These are phyloP conservation scores for Limnodromus scolopaceus DNA, from an alignment of 2,797 vertebrate genomes.

Conservation along the genomic window DNA sequence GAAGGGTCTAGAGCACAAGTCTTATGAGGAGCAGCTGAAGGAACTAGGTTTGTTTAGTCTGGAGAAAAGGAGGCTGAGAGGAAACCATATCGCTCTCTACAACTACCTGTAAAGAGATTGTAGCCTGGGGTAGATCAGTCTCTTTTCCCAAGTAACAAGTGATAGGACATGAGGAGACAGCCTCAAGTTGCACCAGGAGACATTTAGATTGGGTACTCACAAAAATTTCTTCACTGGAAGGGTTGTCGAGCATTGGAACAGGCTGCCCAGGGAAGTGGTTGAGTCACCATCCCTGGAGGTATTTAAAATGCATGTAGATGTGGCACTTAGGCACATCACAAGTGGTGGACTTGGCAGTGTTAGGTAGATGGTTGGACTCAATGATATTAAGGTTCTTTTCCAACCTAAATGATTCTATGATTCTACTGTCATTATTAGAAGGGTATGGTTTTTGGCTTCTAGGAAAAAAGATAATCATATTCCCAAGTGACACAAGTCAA, in stretches of 20 bases:
- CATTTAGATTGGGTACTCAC: background rate
- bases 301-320: fast-evolving
- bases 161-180: background rate
- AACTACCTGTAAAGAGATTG: background rate
- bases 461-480: background rate
- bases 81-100: background rate
- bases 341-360: too few species aligned
- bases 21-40: background rate
- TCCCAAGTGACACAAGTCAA: background rate
- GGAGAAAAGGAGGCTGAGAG: background rate
- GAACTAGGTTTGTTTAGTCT: background rate
- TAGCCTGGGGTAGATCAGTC: fast-evolving
- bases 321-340: background rate
- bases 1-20: background rate
- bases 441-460: background rate
- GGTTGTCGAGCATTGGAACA: background rate
- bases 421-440: background rate
- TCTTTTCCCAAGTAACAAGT: background rate
- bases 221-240: background rate
- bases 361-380: background rate
- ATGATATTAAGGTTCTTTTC: background rate
- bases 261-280: background rate
- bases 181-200: background rate
- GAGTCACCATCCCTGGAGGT: too few species aligned
- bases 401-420: background rate